Evolutionary conservation across 1,140 invertebrate species (phyloP).

Genomic region (Drosophila gunungcola): DNA sequence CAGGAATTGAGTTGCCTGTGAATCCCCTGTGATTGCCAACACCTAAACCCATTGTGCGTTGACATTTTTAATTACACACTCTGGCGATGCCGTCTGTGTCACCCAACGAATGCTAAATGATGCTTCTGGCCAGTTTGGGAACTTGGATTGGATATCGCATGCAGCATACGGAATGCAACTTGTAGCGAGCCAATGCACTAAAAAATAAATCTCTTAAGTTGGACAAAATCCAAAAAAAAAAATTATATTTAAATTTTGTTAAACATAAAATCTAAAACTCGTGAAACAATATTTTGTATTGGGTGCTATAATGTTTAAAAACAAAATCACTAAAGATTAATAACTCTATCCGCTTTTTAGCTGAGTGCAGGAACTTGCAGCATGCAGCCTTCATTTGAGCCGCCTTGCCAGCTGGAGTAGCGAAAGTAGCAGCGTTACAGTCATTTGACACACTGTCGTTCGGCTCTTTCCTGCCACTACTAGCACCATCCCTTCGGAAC

Average conservation of each 20-base stretch:
- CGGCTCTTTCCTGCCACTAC: neutral
- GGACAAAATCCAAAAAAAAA: neutral
- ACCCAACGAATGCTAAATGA: conserved; percentile 59
- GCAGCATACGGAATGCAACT: conserved; percentile 45
- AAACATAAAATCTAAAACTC: too few relatives aligned
- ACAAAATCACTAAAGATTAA: too few relatives aligned
- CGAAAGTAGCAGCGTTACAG: conserved; percentile 52
- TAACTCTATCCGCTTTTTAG: neutral
- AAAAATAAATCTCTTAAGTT: neutral
- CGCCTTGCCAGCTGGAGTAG: conserved; percentile 22
- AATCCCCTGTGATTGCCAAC: conserved; percentile 61
- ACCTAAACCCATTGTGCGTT: conserved; percentile 66
- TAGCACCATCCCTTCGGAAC: neutral
- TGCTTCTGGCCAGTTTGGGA: conserved; percentile 24
- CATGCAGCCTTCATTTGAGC: conserved; percentile 14
- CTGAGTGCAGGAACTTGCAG: conserved; percentile 14
- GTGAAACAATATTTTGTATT: too few relatives aligned
- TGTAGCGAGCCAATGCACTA: neutral
- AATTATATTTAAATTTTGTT: neutral
- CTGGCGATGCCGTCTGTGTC: conserved; percentile 21
- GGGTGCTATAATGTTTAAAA: too few relatives aligned
- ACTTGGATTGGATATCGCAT: conserved; percentile 27
- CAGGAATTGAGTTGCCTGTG: conserved; percentile 33
- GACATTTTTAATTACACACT: conserved; percentile 78
- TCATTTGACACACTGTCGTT: conserved; percentile 18